A percentile compares a stretch with the other conserved stretches of the same genome.
These are phyloP conservation scores for Oreochromis spilurus DNA, from an alignment of 2,113 vertebrate species.

Conservation along the genomic window DNA sequence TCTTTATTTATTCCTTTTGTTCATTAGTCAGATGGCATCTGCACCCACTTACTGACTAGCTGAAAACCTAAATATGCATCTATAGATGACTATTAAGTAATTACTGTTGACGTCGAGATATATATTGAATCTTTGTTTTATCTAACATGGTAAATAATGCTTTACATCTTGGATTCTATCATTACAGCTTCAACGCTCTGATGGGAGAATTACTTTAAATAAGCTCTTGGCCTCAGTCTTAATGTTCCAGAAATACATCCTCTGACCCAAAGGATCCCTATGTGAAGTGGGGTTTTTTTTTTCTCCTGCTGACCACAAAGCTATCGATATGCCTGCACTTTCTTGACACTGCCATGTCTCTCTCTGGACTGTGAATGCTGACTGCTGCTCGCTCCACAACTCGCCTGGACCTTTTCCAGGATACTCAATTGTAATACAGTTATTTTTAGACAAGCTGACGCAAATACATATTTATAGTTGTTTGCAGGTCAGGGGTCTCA, in stretches of 20 bases:
- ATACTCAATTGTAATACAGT: conserved; percentile 62
- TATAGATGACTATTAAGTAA: neutral
- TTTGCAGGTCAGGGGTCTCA: conserved; percentile 64
- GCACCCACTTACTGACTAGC: neutral
- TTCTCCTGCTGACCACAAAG: conserved; percentile 47
- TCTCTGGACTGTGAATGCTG: conserved; percentile 60
- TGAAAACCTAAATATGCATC: neutral
- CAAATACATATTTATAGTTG: conserved; percentile 74
- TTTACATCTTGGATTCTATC: neutral
- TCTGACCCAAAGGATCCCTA: conserved; percentile 44
- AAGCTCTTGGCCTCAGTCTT: conserved; percentile 15
- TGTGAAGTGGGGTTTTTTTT: conserved; percentile 38
- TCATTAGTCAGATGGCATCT: neutral
- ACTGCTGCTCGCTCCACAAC: conserved; percentile 55
- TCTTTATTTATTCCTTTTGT: neutral
- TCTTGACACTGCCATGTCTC: conserved; percentile 46
- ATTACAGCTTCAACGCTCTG: neutral
- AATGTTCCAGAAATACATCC: conserved; percentile 52
- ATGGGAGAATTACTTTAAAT: neutral
- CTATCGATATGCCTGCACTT: conserved; percentile 58
- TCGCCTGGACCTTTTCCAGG: conserved; percentile 60
- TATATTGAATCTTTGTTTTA: neutral
- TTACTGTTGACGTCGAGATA: neutral
- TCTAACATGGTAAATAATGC: neutral
- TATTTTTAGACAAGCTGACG: conserved; percentile 68